Percentiles rank a stretch among this genome's conserved stretches.
Evolutionary conservation across 2,113 vertebrate species (phyloP).

Genomic region (Anoura caudifer): DNA sequence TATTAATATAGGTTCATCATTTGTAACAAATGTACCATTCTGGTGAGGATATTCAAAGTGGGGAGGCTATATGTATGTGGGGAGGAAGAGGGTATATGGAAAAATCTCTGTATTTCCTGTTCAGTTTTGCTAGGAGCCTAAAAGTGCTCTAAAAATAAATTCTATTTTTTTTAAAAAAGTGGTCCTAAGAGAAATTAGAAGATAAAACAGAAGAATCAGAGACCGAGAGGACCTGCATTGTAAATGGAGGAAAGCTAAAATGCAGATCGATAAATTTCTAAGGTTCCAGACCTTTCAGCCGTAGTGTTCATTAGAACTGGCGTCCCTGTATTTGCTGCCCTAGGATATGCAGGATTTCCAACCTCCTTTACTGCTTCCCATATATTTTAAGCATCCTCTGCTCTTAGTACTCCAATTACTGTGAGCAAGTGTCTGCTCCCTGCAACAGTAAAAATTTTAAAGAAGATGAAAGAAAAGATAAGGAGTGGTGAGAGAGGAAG

Average conservation of each 20-base stretch:
- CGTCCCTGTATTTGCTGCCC: background rate
- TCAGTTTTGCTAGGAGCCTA: background rate
- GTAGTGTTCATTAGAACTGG: background rate
- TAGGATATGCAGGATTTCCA: background rate
- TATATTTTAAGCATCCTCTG: background rate
- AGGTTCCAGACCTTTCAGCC: background rate
- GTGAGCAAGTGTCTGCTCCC: background rate
- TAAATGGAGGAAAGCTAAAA: background rate
- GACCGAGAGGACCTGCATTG: rapidly evolving
- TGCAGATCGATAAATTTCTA: background rate
- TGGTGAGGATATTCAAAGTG: background rate
- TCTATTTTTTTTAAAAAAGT: background rate
- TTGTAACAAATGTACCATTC: background rate
- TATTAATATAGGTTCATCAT: background rate
- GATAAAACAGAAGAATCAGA: background rate
- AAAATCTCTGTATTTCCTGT: background rate
- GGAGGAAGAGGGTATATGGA: background rate
- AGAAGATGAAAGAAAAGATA: background rate
- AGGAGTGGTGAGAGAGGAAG: background rate
- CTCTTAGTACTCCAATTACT: background rate
- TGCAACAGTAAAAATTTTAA: background rate
- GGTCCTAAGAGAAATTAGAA: background rate
- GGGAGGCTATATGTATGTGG: background rate
- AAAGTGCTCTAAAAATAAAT: background rate
- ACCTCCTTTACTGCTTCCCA: background rate